These are phyloP conservation scores for Takifugu rubripes DNA, from an alignment of 2,797 vertebrate species.

Conservation along the genomic window DNA sequence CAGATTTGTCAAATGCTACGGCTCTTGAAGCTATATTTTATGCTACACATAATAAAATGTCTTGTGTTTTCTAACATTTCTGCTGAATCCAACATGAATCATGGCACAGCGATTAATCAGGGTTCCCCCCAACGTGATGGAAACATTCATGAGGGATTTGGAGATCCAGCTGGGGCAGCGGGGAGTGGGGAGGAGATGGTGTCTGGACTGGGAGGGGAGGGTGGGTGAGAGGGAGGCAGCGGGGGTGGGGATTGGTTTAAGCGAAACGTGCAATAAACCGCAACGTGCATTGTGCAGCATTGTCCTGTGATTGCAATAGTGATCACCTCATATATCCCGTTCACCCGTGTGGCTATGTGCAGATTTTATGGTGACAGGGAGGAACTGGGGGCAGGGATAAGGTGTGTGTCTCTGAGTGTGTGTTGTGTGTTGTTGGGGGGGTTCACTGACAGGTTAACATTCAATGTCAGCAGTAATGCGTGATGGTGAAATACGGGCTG, in stretches of 20 bases:
- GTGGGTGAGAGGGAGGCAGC: slow-evolving; percentile 36
- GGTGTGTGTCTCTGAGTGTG: slow-evolving; percentile 16
- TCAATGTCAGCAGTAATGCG: slow-evolving; percentile 63
- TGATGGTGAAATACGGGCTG: slow-evolving; percentile 51
- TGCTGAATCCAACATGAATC: slow-evolving; percentile 2
- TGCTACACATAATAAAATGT: too few species aligned
- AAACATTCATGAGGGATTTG: slow-evolving; percentile 47
- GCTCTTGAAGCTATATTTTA: not conserved
- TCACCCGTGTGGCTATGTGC: slow-evolving; percentile 36
- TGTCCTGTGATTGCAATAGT: slow-evolving; percentile 51
- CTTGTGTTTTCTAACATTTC: too few species aligned
- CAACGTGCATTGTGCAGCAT: slow-evolving; percentile 44
- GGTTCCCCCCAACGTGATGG: slow-evolving; percentile 26
- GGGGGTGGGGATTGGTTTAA: slow-evolving; percentile 30
- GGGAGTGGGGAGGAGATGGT: not conserved
- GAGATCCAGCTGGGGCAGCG: slow-evolving; percentile 43
- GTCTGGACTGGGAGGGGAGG: slow-evolving; percentile 3
- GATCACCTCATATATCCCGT: slow-evolving; percentile 38
- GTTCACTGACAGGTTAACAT: slow-evolving; percentile 63
- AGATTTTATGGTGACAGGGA: slow-evolving; percentile 35
- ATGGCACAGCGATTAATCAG: slow-evolving; percentile 23
- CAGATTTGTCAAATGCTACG: slow-evolving; percentile 22
- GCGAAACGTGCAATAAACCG: slow-evolving; percentile 43
- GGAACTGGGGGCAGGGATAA: slow-evolving; percentile 33
- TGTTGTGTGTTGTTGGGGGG: slow-evolving; percentile 11